Percentiles rank a stretch among this genome's conserved stretches.
These are phyloP conservation scores for Darevskia mixta DNA, from an alignment of 2,797 vertebrate genomes.

Conservation along the genomic window DNA sequence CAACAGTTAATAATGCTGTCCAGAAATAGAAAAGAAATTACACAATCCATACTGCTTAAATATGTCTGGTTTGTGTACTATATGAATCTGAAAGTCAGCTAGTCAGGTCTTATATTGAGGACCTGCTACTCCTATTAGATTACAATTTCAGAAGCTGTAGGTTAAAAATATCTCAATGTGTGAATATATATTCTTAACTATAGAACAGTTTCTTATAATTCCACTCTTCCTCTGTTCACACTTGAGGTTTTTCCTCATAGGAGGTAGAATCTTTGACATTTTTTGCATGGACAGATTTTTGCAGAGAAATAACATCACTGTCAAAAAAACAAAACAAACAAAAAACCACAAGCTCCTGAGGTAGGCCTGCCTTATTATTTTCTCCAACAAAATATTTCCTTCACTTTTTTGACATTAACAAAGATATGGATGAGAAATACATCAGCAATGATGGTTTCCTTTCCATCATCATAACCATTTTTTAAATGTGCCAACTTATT, in stretches of 20 bases:
- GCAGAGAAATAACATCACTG: slow-evolving; percentile 1
- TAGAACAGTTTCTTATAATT: neutral
- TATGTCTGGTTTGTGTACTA: neutral
- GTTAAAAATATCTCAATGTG: neutral
- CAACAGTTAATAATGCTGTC: neutral
- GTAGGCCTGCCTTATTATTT: slow-evolving; percentile 16
- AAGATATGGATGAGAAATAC: neutral
- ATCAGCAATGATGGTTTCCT: neutral
- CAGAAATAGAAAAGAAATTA: neutral
- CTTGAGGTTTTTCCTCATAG: slow-evolving; percentile 13
- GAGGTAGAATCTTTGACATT: slow-evolving; percentile 3
- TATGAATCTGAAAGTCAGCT: slow-evolving; percentile 21
- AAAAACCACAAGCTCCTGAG: neutral
- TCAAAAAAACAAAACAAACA: neutral
- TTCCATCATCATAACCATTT: neutral
- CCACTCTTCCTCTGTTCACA: slow-evolving; percentile 6
- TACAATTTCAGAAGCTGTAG: neutral
- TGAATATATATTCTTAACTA: neutral
- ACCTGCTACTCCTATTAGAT: neutral
- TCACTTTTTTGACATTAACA: slow-evolving; percentile 2
- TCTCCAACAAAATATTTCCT: neutral
- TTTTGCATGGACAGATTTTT: slow-evolving; percentile 26
- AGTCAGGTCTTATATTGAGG: fast-evolving
- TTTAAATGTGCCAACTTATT: neutral
- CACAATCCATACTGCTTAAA: neutral